Conservation (phyloP, 2,888 invertebrate species). For the Acleris sparsana region DNA sequence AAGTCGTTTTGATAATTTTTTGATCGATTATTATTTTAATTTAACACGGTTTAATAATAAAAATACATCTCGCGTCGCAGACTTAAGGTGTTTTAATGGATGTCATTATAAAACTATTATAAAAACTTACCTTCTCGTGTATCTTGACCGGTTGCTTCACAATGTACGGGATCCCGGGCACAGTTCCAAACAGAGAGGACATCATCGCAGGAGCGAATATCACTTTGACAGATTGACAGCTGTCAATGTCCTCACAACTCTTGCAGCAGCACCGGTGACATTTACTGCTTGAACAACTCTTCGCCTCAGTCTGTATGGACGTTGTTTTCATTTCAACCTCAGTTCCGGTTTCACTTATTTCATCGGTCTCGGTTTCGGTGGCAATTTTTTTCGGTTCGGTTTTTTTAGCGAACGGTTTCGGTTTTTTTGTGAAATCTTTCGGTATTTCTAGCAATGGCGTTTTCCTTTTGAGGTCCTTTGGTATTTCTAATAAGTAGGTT, state of each 20-base stretch:
- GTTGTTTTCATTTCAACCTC: slow-evolving; percentile 50
- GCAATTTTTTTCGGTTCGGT: slow-evolving; percentile 11
- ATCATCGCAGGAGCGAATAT: slow-evolving; percentile 76
- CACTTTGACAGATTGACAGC: slow-evolving; percentile 66
- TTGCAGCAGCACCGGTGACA: slow-evolving; percentile 61
- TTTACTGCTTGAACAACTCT: slow-evolving; percentile 31
- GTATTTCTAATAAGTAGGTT: slow-evolving; percentile 68
- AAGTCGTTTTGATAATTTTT: too few relatives aligned
- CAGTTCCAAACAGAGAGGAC: slow-evolving; percentile 64
- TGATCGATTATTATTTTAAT: too few relatives aligned
- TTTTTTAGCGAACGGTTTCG: slow-evolving; percentile 52
- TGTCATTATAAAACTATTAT: not conserved
- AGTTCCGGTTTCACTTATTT: slow-evolving; percentile 21
- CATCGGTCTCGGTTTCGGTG: slow-evolving; percentile 2
- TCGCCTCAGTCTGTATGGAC: slow-evolving; percentile 43
- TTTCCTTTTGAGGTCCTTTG: slow-evolving; percentile 68
- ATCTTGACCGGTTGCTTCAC: slow-evolving; percentile 57
- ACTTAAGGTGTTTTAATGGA: too few relatives aligned
- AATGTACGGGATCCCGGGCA: slow-evolving; percentile 67
- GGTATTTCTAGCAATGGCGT: slow-evolving; percentile 68
- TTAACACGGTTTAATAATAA: too few relatives aligned
- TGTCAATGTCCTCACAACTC: slow-evolving; percentile 34
- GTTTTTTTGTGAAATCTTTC: slow-evolving; percentile 60
- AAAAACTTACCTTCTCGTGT: slow-evolving; percentile 61
- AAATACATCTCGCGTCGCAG: too few relatives aligned